These are phyloP conservation scores for Panagrolaimus sp. DNA, from an alignment of 1,140 invertebrate genomes.

Conservation along the genomic window DNA sequence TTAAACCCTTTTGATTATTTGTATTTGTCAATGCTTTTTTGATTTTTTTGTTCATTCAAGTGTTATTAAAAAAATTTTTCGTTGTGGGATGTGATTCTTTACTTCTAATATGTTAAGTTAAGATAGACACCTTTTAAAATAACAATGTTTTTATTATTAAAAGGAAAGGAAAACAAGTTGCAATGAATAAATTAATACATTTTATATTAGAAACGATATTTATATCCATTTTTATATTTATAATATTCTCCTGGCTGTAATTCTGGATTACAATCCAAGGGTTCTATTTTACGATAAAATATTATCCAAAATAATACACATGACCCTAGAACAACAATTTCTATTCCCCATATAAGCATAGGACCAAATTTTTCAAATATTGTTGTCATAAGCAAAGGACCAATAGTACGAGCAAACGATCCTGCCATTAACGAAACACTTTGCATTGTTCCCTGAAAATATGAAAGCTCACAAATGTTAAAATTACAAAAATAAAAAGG, in stretches of 20 bases:
- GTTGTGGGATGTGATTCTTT: too few relatives aligned
- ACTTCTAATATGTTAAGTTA: too few relatives aligned
- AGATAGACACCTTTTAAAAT: too few relatives aligned
- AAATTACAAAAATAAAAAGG: neutral
- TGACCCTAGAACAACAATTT: slow-evolving; percentile 3
- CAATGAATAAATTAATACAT: slow-evolving; percentile 1
- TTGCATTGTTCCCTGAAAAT: slow-evolving; percentile 30
- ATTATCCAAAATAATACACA: slow-evolving; percentile 19
- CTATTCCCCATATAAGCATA: slow-evolving; percentile 20
- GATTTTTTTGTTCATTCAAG: too few relatives aligned
- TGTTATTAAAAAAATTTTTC: too few relatives aligned
- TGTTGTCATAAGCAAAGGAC: slow-evolving; percentile 18
- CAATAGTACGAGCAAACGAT: slow-evolving; percentile 20
- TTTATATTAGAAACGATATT: slow-evolving; percentile 22
- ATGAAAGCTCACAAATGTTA: neutral
- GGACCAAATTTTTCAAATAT: slow-evolving; percentile 22
- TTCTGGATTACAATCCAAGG: slow-evolving; percentile 18
- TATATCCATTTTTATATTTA: slow-evolving; percentile 17
- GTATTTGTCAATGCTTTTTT: too few relatives aligned
- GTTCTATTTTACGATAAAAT: slow-evolving; percentile 19
- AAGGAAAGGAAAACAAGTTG: too few relatives aligned
- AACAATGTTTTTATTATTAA: too few relatives aligned
- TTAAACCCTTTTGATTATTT: too few relatives aligned
- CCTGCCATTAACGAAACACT: slow-evolving; percentile 24
- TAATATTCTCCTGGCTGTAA: slow-evolving; percentile 16